Base-by-base conservation (phyloP, 2,113 vertebrate genomes). In the Cnemophilus loriae region DNA sequence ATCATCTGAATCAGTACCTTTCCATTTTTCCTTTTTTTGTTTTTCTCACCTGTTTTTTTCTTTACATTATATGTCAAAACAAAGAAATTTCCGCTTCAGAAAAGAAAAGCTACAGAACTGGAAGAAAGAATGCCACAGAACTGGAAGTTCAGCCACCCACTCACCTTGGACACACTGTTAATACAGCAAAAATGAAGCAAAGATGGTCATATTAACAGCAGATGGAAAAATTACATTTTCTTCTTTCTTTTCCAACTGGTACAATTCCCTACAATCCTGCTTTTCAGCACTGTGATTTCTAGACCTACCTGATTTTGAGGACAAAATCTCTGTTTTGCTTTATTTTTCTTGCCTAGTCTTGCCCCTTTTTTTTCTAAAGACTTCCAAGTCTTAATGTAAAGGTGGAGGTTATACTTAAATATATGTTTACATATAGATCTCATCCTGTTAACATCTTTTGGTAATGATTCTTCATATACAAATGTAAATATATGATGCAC, bases 1-100 rank as follows among this genome's bases (percentile, higher is more conserved):
- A 94, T 77, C 80, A 91, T 92, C 75, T 93, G 90, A 98, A 94
- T 94, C 52, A 67, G 65, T 67, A 93, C 73, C 88, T 21, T 50
- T 33, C 35, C 1, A 20, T 37, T 56, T 70, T 91, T 84, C 23
- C 39, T 69, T 35, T 21, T 63, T 70, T 18, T 11, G 5, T 33
- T 39, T 10, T 33, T 39, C 11, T 18, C 32, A 17, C 13, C 3
- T 16, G 14, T 53, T 27, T 22, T 19, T 26, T 16, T 0, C 30
- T 41, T 13, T 41, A 88, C 10, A 12, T 85, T 95, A 10, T 56
- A n/a, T 49, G 75, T 84, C 82, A 95, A 87, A 41, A 39, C 56
- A 65, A 1, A 81, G 59, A 80, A 32, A 37, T 84, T 95, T 92
- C 78, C 3, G 3, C 68, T 74, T 78, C 17, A 24, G 92, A 96